phyloP scores from a whole-genome alignment of 2,888 invertebrate genomes.

The Escarpia spicata region DNA sequence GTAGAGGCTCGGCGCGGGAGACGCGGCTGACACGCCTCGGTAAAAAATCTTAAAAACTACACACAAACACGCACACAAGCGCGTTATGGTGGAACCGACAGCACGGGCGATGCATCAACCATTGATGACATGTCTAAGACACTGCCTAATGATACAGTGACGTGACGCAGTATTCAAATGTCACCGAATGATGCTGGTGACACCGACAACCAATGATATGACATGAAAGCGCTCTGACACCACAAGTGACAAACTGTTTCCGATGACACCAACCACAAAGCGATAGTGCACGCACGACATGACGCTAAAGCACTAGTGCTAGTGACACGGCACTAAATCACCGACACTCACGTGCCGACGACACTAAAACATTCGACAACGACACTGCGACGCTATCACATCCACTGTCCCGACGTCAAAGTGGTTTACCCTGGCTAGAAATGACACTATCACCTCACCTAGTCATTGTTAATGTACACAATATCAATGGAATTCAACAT shows the following conservation, averaged over 20 bases:
- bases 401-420: not conserved
- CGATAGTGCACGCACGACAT: not conserved
- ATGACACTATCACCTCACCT: slow-evolving; percentile 7
- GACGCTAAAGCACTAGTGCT: slow-evolving; percentile 13
- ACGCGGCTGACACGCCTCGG: not conserved
- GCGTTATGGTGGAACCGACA: not conserved
- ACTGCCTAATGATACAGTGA: not conserved
- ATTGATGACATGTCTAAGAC: not conserved
- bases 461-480: slow-evolving; percentile 16
- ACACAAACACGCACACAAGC: not conserved
- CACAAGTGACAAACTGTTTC: not conserved
- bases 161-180: not conserved
- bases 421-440: slow-evolving; percentile 11
- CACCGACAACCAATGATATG: not conserved
- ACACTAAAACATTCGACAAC: not conserved
- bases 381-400: not conserved
- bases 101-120: not conserved
- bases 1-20: not conserved
- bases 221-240: not conserved
- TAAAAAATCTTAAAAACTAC: not conserved
- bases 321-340: not conserved
- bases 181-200: not conserved
- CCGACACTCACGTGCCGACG: not conserved
- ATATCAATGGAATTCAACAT: slow-evolving; percentile 6
- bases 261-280: not conserved